Conservation (phyloP, 2,797 vertebrate species). For the Melanotaenia maccullochi region DNA sequence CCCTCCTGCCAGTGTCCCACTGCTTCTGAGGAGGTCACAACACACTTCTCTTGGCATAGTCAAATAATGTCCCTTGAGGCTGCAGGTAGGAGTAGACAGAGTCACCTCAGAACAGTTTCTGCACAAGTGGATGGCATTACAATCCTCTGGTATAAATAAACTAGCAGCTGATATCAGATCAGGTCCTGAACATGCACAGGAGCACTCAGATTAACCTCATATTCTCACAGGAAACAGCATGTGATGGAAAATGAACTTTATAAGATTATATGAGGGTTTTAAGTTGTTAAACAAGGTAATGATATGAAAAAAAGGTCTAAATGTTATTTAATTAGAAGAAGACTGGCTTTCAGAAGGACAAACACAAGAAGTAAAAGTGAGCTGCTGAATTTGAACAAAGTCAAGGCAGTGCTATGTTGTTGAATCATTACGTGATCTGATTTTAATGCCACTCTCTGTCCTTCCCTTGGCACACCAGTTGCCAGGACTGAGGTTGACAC, state of each 20-base stretch:
- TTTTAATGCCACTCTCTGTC: constrained; percentile 75
- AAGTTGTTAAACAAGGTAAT: neutral
- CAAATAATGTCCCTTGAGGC: constrained; percentile 64
- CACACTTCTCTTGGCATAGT: constrained; percentile 60
- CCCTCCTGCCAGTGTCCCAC: constrained; percentile 56
- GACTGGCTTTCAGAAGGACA: too few species aligned
- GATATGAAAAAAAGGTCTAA: neutral
- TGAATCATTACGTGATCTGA: constrained; percentile 71
- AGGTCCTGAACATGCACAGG: constrained; percentile 40
- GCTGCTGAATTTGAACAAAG: constrained; percentile 29
- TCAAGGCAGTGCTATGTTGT: constrained; percentile 43
- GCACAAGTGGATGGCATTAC: constrained; percentile 34
- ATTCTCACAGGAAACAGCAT: constrained; percentile 30
- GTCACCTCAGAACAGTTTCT: constrained; percentile 50
- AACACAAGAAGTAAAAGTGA: constrained; percentile 10
- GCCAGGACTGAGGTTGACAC: constrained; percentile 88
- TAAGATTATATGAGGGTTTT: neutral
- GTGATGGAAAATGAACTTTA: neutral
- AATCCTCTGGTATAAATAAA: constrained; percentile 69
- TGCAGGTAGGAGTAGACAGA: constrained; percentile 58
- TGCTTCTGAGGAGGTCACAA: constrained; percentile 67
- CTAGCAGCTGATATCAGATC: constrained; percentile 67
- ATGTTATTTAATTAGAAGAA: too few species aligned
- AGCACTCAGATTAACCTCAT: constrained; percentile 37
- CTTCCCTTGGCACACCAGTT: constrained; percentile 86